Base-by-base conservation (phyloP, 2,888 invertebrate genomes). In the Phymatocera aterrima region DNA sequence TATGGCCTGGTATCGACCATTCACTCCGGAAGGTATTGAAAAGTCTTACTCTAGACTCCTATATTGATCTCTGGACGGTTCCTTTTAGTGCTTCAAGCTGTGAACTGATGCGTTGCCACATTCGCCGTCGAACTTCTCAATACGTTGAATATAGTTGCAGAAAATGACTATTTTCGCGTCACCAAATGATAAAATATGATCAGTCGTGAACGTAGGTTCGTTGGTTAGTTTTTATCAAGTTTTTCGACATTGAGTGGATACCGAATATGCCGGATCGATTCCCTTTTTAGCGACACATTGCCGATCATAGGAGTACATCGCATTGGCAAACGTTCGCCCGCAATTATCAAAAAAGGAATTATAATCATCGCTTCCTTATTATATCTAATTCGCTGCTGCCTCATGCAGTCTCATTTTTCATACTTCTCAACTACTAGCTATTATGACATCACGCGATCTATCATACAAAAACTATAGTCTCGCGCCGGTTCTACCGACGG, bases 31-130 rank as follows among this genome's bases (percentile, higher is more conserved):
- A 28, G 12, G 3, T 28, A 57, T 28, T 46, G 68, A 46, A 43
- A 68, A 68, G 43, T 68, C 46, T 68, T 12, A 28, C 12, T 5
- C 0, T 21, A 46, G 46, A 68, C 46, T 68, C 24, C 46, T 6
- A 28, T 46, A 43, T 46, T 46, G 68, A 68, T 68, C 46, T 46
- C 46, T 64, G 4, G 64, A 5, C 37, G 18, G 40, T 64, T 64
- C n/a, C n/a, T n/a, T n/a, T n/a, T n/a, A n/a, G n/a, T 40, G 1
- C 64, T 37, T 10, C 37, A 6, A 18, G 37, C 21, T 64, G 34
- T 21, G 34, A 57, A 64, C 64, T 64, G 37, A 64, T 37, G 64
- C 64, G 37, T 64, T 64, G 37, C 64, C 34, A 37, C 64, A 64
- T 10, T 18, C 28, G 57, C 15, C 12, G 57, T 4, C 2, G 57